These are phyloP conservation scores for Protomyctophum bolini DNA, from an alignment of 2,113 vertebrate genomes.

Conservation along the genomic window DNA sequence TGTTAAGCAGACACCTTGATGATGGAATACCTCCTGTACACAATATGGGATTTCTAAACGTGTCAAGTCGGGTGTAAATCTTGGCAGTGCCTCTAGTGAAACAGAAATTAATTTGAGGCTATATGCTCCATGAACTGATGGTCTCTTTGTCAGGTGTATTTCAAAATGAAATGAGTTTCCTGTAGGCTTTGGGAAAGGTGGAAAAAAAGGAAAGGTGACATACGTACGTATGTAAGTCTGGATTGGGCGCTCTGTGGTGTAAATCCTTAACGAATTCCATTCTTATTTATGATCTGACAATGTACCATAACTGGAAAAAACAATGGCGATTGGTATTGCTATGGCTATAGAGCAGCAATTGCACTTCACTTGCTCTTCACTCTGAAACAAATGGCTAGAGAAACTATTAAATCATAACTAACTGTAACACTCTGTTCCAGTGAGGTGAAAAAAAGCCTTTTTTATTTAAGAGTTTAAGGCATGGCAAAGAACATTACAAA, in stretches of 20 bases:
- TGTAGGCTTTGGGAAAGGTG: slow-evolving; percentile 61
- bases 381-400: slow-evolving; percentile 69
- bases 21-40: slow-evolving; percentile 73
- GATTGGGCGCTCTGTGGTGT: slow-evolving; percentile 58
- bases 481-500: too few species aligned
- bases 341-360: slow-evolving; percentile 56
- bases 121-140: slow-evolving; percentile 66
- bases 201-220: slow-evolving; percentile 21
- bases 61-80: slow-evolving; percentile 74
- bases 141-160: slow-evolving; percentile 65
- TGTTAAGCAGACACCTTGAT: slow-evolving; percentile 74
- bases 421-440: too few species aligned
- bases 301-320: slow-evolving; percentile 56
- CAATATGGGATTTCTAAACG: slow-evolving; percentile 73
- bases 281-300: slow-evolving; percentile 76
- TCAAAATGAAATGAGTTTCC: slow-evolving; percentile 73
- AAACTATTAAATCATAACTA: slow-evolving; percentile 63
- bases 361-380: slow-evolving; percentile 61
- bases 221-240: slow-evolving; percentile 36
- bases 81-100: slow-evolving; percentile 70
- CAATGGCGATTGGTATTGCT: slow-evolving; percentile 52
- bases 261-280: slow-evolving; percentile 74
- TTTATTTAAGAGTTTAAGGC: too few species aligned
- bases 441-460: too few species aligned
- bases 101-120: slow-evolving; percentile 77